Percentiles rank a stretch among this genome's conserved stretches.
Conservation (phyloP, 2,888 invertebrate species). For the Orchesella flavescens region DNA sequence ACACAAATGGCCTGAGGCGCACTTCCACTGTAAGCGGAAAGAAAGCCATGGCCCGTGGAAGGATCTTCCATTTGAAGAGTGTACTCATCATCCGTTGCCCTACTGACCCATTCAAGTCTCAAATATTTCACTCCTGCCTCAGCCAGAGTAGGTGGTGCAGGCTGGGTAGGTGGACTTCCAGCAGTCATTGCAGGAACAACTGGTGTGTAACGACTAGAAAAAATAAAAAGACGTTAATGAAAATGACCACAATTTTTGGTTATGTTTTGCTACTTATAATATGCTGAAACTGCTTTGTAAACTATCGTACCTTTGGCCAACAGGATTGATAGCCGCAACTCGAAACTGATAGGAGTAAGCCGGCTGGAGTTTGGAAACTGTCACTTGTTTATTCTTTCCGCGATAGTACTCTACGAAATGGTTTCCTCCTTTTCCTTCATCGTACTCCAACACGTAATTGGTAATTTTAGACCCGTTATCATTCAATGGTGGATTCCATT, state of each 20-base stretch:
- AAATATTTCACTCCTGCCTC: conserved; percentile 80
- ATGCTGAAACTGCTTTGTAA: too few relatives aligned
- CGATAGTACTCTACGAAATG: conserved; percentile 83
- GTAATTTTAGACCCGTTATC: conserved; percentile 88
- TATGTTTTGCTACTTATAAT: too few relatives aligned
- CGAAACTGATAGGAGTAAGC: conserved; percentile 88
- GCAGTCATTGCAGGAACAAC: conserved; percentile 82
- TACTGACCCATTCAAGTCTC: conserved; percentile 83
- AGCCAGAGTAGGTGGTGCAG: conserved; percentile 83
- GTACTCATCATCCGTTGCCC: conserved; percentile 86
- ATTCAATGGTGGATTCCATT: conserved; percentile 77
- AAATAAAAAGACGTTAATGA: conserved; percentile 30
- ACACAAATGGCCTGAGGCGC: conserved; percentile 82
- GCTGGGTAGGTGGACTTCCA: conserved; percentile 86
- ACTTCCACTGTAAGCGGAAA: conserved; percentile 86
- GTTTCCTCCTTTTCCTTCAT: conserved; percentile 80
- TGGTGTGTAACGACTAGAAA: conserved; percentile 80
- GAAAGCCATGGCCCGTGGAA: conserved; percentile 83
- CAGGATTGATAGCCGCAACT: conserved; percentile 86
- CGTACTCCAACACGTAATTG: conserved; percentile 86
- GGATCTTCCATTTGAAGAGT: conserved; percentile 86
- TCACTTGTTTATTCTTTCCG: conserved; percentile 84
- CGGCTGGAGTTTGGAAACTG: conserved; percentile 83
- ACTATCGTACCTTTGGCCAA: conserved; percentile 79
- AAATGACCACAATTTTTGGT: conserved; percentile 7